Evolutionary conservation across 2,797 vertebrate species (phyloP), one percentile per base, ranked within the genome.

Genomic region (Tiaroga cobitis): DNA sequence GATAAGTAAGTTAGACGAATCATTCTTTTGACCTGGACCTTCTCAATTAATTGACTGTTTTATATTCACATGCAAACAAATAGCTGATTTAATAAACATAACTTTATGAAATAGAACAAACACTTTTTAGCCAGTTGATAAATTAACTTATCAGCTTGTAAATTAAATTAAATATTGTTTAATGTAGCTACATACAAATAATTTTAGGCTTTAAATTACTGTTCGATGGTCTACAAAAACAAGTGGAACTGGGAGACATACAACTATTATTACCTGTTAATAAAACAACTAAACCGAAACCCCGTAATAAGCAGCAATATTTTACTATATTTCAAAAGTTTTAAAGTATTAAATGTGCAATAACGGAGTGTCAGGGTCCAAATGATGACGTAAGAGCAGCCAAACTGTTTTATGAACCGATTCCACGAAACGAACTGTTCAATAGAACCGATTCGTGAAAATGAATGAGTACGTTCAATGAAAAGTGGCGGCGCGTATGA

Each of bases 381-480:
- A 34, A 10, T 39, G 54, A 18, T 59, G 13, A 59, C 34, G 24
- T 18, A 39, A 54, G 34, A 39, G 5, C 8, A 61, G 2, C 21
- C 13, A 9, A n/a, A 8, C 51, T 4, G 13, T 16, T 74, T 32
- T 61, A 15, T 46, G 26, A 69, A 61, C 8, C 5, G 67, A 37
- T 15, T 65, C 63, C 8, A 18, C 26, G 3, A 8, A 63, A 16
- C 21, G 21, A n/a, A 19, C 37, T 8, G 56, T 78, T 78, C 76
- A 78, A 78, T 61, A 29, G 78, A 81, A 70, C 24, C 63, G 69
- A 59, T 29, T 54, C 78, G 2, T 8, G 24, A 5, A 39, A 63
- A 59, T 26, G 73, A 75, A 65, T 21, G 7, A 72, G 24, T 92
- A 92, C 93, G 93, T 73, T 93, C 91, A 93, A 41, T 8, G 16